Percentiles rank a stretch among this genome's conserved stretches.
phyloP scores from a whole-genome alignment of 2,113 vertebrate genomes.

The Ammodramus savannarum region DNA sequence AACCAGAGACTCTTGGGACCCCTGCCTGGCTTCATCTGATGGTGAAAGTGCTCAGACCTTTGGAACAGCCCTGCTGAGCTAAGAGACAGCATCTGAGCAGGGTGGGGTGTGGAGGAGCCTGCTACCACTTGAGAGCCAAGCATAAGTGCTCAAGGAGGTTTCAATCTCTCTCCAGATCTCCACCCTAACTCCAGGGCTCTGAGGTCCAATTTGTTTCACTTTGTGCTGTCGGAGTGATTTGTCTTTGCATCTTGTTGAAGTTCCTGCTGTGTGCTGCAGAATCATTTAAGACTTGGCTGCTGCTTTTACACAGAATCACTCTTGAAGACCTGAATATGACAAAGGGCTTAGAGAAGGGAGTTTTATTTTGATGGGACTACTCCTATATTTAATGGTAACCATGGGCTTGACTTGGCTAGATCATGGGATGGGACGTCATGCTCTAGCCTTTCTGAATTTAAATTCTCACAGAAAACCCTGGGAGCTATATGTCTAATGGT shows the following conservation, averaged over 20 bases:
- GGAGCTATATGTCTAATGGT: not conserved
- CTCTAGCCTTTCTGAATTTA: not conserved
- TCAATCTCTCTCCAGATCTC: not conserved
- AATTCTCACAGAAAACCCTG: not conserved
- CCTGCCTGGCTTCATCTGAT: not conserved
- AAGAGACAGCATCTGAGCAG: not conserved
- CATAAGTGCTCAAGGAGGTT: not conserved
- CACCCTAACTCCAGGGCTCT: not conserved
- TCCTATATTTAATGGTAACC: constrained; percentile 1
- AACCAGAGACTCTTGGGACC: not conserved
- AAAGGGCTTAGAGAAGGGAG: not conserved
- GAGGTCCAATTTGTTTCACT: constrained; percentile 41
- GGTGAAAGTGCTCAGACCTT: not conserved
- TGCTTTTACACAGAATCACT: constrained; percentile 32
- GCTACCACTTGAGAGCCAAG: constrained; percentile 4
- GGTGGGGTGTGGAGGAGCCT: not conserved
- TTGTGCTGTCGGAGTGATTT: not conserved
- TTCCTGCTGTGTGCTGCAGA: constrained; percentile 12
- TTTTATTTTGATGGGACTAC: constrained; percentile 5
- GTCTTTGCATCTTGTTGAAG: constrained; percentile 14
- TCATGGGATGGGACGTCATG: not conserved
- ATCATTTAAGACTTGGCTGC: constrained; percentile 44
- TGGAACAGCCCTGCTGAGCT: not conserved
- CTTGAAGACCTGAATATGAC: not conserved
- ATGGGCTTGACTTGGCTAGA: not conserved